Evolutionary conservation across 2,797 vertebrate genomes (phyloP), one percentile per base, ranked within the genome.

Genomic region (Macrochelys suwanniensis): DNA sequence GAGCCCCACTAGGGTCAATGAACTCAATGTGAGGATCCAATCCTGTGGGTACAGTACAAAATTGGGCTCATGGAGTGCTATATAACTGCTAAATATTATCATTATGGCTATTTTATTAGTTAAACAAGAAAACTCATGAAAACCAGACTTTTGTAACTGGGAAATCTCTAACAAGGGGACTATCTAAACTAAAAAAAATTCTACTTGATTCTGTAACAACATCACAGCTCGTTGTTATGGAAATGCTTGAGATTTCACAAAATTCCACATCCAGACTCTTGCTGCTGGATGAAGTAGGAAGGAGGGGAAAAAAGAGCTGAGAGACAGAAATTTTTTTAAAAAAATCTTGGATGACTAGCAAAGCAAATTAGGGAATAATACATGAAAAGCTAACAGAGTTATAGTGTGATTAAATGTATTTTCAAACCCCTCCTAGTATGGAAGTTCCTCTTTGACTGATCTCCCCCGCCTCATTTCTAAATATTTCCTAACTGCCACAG

Each of bases 391-490:
- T 87, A 45, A 91, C 71, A 97, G 84, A 54, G 37, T 37, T 59
- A 85, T 89, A n/a, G 84, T 71, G 89, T 49, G 84, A 78, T 23
- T 82, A 42, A 51, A 91, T 95, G 80, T 86, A 96, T 94, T 95
- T 90, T 94, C 45, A 42, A 92, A 85, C 50, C 12, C 80, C 12
- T 76, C 8, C 65, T 83, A 82, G 65, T 85, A 31, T 77, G 80
- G 83, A 97, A 95, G 31, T 87, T 79, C 85, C 82, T 92, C 83
- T 71, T 42, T 93, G 56, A 61, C 56, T 87, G 95, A 53, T 53
- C 82, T 89, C 80, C 80, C 56, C 80, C 56, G 74, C 31, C 45
- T 51, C 71, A 87, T 89, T 89, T 80, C 79, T 90, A 97, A 90
- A 50, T 26, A 23, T 37, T 74, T 88, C 95, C 4, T 89, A 80